A percentile compares a stretch with the other conserved stretches of the same genome.
phyloP scores from a whole-genome alignment of 2,113 vertebrate genomes.

The Phylloscopus trochilus region DNA sequence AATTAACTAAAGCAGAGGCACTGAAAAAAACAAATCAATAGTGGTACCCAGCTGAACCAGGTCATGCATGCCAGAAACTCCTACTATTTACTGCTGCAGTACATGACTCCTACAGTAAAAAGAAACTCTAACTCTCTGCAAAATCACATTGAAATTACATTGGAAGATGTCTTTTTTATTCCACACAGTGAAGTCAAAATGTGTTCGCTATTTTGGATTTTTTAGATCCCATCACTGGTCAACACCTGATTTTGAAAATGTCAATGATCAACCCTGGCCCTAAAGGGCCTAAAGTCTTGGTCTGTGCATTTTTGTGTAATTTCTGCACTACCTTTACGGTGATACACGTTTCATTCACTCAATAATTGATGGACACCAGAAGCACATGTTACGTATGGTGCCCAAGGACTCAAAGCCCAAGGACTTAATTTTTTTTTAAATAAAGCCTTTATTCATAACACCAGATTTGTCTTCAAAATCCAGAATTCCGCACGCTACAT shows the following conservation, averaged over 20 bases:
- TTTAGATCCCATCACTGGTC: neutral
- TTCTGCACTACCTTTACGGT: neutral
- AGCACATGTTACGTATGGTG: neutral
- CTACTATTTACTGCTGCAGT: neutral
- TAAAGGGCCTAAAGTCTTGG: neutral
- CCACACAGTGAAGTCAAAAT: neutral
- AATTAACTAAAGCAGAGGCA: constrained; percentile 3
- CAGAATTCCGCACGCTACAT: neutral
- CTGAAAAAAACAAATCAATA: neutral
- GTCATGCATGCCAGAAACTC: neutral
- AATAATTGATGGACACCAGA: neutral
- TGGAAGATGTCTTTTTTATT: neutral
- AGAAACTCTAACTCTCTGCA: neutral
- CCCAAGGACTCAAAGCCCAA: neutral
- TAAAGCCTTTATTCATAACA: neutral
- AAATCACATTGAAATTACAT: neutral
- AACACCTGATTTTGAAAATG: neutral
- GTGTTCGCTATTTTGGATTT: accelerated
- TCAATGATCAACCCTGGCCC: neutral
- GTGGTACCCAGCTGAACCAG: neutral
- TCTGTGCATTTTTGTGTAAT: neutral
- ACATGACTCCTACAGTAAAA: neutral
- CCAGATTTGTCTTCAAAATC: neutral
- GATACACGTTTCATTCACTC: neutral
- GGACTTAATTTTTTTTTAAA: neutral